Percentiles rank a stretch among this genome's conserved stretches.
phyloP scores from a whole-genome alignment of 2,797 vertebrate species.

The Sarcophilus harrisii region DNA sequence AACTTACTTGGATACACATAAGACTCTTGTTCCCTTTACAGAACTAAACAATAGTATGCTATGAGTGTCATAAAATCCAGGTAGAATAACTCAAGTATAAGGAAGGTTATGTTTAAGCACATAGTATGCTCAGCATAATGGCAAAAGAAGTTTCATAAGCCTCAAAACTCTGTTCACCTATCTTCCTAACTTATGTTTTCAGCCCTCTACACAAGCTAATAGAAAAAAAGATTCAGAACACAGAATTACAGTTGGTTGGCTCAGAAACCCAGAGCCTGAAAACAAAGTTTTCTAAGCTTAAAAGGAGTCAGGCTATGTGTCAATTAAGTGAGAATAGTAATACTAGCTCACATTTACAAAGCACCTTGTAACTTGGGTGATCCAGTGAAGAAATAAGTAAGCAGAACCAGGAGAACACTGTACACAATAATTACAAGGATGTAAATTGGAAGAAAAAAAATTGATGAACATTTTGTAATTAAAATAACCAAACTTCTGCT shows the following conservation, averaged over 20 bases:
- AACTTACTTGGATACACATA: not conserved
- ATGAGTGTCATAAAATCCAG: not conserved
- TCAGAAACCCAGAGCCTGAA: conserved; percentile 41
- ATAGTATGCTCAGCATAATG: not conserved
- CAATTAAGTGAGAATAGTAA: conserved; percentile 28
- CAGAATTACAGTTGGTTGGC: not conserved
- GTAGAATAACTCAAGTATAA: not conserved
- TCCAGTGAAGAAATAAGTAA: not conserved
- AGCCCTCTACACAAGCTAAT: not conserved
- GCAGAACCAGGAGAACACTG: not conserved
- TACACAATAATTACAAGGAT: not conserved
- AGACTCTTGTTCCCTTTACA: not conserved
- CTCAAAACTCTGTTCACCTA: not conserved
- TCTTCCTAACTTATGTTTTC: not conserved
- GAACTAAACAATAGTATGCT: not conserved
- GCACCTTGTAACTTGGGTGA: not conserved
- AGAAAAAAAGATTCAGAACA: conserved; percentile 25
- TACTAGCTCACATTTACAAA: not conserved
- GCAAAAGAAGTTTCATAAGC: not conserved
- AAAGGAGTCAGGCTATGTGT: not conserved
- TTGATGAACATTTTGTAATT: not conserved
- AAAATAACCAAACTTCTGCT: not conserved
- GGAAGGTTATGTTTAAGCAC: not conserved
- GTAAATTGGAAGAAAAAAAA: not conserved
- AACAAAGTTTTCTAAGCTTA: conserved; percentile 18